A percentile compares a stretch with the other conserved stretches of the same genome.
phyloP scores from a whole-genome alignment of 92 coral and sea anemone species.

The Pocillopora grandis region DNA sequence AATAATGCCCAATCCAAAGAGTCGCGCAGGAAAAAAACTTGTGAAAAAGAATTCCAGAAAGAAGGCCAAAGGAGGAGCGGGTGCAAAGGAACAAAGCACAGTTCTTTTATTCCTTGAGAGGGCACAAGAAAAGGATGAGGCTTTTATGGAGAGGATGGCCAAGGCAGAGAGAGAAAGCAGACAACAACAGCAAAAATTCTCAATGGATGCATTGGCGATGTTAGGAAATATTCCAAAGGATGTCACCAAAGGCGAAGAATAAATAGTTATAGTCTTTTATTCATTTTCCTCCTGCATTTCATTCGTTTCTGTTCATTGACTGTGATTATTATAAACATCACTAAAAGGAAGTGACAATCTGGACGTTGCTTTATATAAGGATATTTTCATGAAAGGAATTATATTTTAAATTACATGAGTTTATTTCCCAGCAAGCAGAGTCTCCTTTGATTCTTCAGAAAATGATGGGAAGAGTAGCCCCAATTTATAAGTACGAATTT shows the following conservation, averaged over 20 bases:
- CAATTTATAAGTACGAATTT: conserved; percentile 4
- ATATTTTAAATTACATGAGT: conserved; percentile 8
- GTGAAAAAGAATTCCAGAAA: conserved; percentile 24
- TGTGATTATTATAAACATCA: conserved; percentile 23
- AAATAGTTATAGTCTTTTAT: not conserved
- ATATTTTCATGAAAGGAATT: conserved; percentile 26
- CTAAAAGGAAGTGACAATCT: not conserved
- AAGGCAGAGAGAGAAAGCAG: no score
- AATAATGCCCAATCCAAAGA: conserved; percentile 13
- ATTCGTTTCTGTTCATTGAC: conserved; percentile 42
- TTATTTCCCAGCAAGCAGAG: conserved; percentile 14
- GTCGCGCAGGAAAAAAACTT: not conserved
- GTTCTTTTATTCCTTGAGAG: not conserved
- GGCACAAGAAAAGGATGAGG: no score
- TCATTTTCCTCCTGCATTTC: not conserved
- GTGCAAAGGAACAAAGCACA: conserved; percentile 24
- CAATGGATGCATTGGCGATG: no score
- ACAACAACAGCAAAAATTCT: no score
- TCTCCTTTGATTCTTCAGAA: conserved; percentile 29
- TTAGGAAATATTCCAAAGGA: no score
- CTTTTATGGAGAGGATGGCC: no score
- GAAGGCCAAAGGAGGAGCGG: conserved; percentile 38
- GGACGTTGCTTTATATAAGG: conserved; percentile 33
- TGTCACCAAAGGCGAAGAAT: no score
- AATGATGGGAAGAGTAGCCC: conserved; percentile 13